Base-by-base conservation (phyloP, 2,113 vertebrate genomes). In the Muntiacus muntjak region DNA sequence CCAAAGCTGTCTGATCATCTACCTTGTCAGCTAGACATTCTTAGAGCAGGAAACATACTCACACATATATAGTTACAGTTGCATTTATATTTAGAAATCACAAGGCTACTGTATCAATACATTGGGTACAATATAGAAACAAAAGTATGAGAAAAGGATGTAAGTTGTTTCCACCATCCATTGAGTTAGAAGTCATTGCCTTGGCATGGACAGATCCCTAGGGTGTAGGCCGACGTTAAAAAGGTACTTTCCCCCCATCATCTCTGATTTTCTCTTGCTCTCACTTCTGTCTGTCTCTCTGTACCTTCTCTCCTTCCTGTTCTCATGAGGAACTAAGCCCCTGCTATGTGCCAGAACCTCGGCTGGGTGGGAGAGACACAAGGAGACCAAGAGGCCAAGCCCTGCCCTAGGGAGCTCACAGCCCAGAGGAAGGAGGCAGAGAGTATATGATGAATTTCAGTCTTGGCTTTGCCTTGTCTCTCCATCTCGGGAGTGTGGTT, bases 71-170 rank as follows among this genome's bases (percentile, higher is more conserved):
- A 52, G 91, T 76, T 92, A 74, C 23, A 81, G 79, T 95, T 90
- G 78, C 10, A 43, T 55, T 93, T 88, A 74, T 88, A 45, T 88
- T 96, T 76, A 78, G 50, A 82, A 91, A 30, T 58, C n/a, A 86
- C 36, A n/a, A 91, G n/a, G 14, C 26, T 78, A 62, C 36, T 82
- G 5, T 58, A 62, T 16, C 55, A 90, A 78, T 14, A 26, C 60
- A 45, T 10, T 40, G 52, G 57, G 28, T 83, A 74, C 36, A 64
- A 87, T 54, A 79, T 36, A 81, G 82, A 96, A 79, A 86, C 40
- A 95, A 95, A 87, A 54, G 17, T n/a, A 43, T 64, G 74, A 96
- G 79, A 86, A 92, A 95, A 96, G 36, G 30, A 91, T 14, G 33
- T 40, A 81, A 87, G 52, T 92, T 81, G 33, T 82, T 74, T 78